A percentile compares a stretch with the other conserved stretches of the same genome.
Conservation (phyloP, 2,797 vertebrate species). For the Cheirogaleus major region DNA sequence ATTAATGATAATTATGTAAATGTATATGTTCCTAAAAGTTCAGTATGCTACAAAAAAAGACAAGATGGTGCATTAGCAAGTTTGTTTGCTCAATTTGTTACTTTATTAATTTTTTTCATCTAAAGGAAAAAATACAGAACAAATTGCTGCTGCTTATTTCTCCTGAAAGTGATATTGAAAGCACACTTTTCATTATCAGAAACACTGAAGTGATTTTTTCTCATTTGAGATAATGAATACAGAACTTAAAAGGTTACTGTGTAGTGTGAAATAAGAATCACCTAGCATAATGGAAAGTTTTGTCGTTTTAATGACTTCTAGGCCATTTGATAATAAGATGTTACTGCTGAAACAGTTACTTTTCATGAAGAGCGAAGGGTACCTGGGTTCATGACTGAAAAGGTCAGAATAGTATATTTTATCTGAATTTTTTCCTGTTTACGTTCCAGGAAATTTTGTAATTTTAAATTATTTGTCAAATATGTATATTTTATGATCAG, state of each 20-base stretch:
- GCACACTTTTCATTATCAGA: neutral
- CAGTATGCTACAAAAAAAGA: neutral
- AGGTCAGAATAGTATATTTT: neutral
- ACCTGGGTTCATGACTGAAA: neutral
- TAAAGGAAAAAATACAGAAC: neutral
- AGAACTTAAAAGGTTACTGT: neutral
- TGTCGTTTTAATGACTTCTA: neutral
- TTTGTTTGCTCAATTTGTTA: neutral
- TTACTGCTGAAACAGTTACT: neutral
- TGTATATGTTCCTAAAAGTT: neutral
- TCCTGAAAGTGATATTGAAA: neutral
- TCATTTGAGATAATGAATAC: neutral
- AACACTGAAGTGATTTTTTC: neutral
- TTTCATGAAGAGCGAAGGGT: neutral
- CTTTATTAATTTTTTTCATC: neutral
- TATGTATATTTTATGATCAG: neutral
- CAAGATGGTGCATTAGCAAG: neutral
- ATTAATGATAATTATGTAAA: slow-evolving; percentile 22
- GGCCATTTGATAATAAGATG: neutral
- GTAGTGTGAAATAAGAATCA: neutral
- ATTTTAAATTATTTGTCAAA: neutral
- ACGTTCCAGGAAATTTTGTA: neutral
- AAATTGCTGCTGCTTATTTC: neutral
- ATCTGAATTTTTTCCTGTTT: neutral
- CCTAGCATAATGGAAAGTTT: neutral